phyloP scores from a whole-genome alignment of 2,888 invertebrate species.

The Pachymerium ferrugineum region DNA sequence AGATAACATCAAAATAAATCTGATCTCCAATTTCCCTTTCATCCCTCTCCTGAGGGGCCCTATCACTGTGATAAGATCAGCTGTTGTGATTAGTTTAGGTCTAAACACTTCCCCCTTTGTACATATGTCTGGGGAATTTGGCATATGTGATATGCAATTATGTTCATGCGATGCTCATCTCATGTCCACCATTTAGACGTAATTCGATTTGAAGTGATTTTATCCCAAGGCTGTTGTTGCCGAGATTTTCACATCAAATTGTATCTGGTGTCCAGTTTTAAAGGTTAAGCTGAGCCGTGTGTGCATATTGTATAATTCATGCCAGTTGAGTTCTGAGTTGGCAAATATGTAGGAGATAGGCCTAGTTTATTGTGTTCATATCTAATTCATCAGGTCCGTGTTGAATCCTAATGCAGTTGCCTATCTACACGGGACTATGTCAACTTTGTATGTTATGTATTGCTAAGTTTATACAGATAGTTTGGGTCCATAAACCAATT shows the following conservation, averaged over 20 bases:
- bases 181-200: constrained; percentile 1
- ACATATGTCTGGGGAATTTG: constrained; percentile 18
- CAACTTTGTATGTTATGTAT: constrained; percentile 5
- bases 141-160: constrained; percentile 27
- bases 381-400: constrained; percentile 16
- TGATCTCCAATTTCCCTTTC: not conserved
- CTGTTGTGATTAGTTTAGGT: constrained; percentile 16
- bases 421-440: constrained; percentile 1
- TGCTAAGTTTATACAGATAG: not conserved
- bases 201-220: constrained; percentile 27
- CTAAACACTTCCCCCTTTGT: constrained; percentile 15
- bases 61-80: constrained; percentile 14
- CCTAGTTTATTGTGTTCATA: constrained; percentile 16
- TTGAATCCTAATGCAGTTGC: constrained; percentile 15
- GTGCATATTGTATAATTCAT: constrained; percentile 3
- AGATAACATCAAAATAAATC: not conserved
- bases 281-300: constrained; percentile 23
- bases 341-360: constrained; percentile 16
- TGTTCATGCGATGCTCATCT: constrained; percentile 11
- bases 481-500: not conserved
- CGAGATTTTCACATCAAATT: not conserved
- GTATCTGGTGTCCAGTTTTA: constrained; percentile 3
- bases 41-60: not conserved
- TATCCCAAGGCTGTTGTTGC: constrained; percentile 2
- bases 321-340: constrained; percentile 17